phyloP scores from a whole-genome alignment of 1,140 invertebrate genomes.

The Leptinotarsa undecemlineata region DNA sequence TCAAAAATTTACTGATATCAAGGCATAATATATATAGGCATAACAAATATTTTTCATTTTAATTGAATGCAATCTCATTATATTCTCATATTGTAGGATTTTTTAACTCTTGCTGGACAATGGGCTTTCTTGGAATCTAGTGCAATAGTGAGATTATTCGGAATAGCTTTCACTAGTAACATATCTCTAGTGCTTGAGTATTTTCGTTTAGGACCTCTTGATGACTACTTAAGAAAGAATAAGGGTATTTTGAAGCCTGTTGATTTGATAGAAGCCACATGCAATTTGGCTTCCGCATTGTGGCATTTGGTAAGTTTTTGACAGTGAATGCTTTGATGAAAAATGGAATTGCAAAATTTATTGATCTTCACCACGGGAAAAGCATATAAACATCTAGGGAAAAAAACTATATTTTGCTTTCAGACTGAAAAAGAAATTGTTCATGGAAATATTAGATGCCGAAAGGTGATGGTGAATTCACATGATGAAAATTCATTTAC shows the following conservation, averaged over 20 bases:
- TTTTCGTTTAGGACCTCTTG: slow-evolving; percentile 74
- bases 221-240: slow-evolving; percentile 69
- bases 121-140: slow-evolving; percentile 77
- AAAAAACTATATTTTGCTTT: slow-evolving; percentile 26
- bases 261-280: slow-evolving; percentile 78
- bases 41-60: no score
- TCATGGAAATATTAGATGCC: slow-evolving; percentile 84
- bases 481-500: slow-evolving; percentile 70
- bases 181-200: slow-evolving; percentile 83
- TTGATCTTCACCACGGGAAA: no score
- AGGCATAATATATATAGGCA: no score
- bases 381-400: no score
- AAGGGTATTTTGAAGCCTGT: slow-evolving; percentile 63
- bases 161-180: slow-evolving; percentile 70
- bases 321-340: no score
- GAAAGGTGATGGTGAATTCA: slow-evolving; percentile 75
- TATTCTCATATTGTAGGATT: slow-evolving; percentile 61
- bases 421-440: slow-evolving; percentile 76
- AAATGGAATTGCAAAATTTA: no score
- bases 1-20: no score
- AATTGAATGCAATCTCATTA: no score
- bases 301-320: slow-evolving; percentile 69
- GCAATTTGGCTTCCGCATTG: slow-evolving; percentile 75
- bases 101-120: slow-evolving; percentile 72
- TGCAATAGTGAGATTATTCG: slow-evolving; percentile 74